Evolutionary conservation across 2,113 vertebrate genomes (phyloP), one percentile per base, ranked within the genome.

Genomic region (Pomatorhinus ruficollis): DNA sequence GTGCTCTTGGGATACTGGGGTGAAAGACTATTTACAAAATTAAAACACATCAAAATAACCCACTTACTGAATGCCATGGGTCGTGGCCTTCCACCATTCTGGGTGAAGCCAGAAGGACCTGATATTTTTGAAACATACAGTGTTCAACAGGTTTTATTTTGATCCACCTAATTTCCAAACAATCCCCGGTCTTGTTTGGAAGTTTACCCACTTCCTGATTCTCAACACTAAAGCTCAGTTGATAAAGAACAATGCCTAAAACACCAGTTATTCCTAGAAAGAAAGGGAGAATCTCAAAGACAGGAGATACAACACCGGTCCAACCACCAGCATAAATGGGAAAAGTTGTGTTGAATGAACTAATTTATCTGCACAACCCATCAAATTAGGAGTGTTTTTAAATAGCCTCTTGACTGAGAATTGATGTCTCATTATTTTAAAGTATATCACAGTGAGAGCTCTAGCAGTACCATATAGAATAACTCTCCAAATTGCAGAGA

Each of bases 351-450:
- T 2, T 85, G 86, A 96, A 96, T 63, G 59, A 96, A 91, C 86
- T 74, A 80, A 93, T 89, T 93, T 44, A 70, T 91, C 83, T 75
- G 75, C 45, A 53, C 80, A 93, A 68, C 56, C 53, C 74, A 77
- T 72, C 18, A 10, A 91, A 94, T 88, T 89, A 90, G 35, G 37
- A 84, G 65, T 66, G 72, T 72, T 97, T 95, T 92, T 78, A 96
- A 95, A 92, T 72, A 95, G 94, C 42, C 88, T 90, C 86, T 94
- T 93, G 80, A 89, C 57, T 90, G 79, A 79, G 53, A 96, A 87
- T 87, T 93, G 77, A 87, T 95, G 88, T 74, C 85, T 96, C 57
- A 79, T 96, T 97, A 96, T 75, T 95, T 64, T 86, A 88, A 94
- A 92, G 54, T 54, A 81, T 84, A 94, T 94, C 93, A 94, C 47